A percentile compares a stretch with the other conserved stretches of the same genome.
Evolutionary conservation across 1,140 invertebrate genomes (phyloP).

Genomic region (Formica exsecta): DNA sequence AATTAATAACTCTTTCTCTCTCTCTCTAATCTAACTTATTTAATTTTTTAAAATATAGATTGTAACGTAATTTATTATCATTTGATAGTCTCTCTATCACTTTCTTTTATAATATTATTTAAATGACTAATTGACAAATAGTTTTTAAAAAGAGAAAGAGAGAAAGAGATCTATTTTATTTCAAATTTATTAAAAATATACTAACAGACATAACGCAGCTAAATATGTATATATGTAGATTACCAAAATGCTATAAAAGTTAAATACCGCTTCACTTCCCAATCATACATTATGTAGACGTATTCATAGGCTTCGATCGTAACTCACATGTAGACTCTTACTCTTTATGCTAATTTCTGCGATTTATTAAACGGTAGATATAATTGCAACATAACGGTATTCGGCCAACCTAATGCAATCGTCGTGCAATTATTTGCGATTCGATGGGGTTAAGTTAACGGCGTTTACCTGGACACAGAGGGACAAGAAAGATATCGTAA

Average conservation of each 20-base stretch:
- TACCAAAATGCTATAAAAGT: background rate
- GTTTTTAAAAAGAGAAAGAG: background rate
- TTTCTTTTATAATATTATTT: background rate
- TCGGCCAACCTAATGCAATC: background rate
- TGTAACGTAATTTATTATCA: background rate
- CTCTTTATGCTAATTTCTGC: background rate
- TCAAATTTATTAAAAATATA: background rate
- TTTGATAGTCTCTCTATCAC: background rate
- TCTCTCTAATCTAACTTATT: background rate
- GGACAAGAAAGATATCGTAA: background rate
- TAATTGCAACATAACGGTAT: background rate
- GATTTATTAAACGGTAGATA: background rate
- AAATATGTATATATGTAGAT: background rate
- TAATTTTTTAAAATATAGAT: background rate
- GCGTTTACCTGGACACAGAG: background rate
- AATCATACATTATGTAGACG: background rate
- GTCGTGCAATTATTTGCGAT: constrained; percentile 16
- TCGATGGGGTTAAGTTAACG: constrained; percentile 1
- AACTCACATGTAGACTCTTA: background rate
- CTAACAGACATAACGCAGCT: background rate
- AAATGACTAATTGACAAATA: background rate
- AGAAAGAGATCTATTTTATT: background rate
- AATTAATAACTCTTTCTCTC: background rate
- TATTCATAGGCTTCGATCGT: background rate
- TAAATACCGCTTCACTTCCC: background rate